Evolutionary conservation across 30 jellyfish, hydroid and myxozoan genomes (phyloP).

Genomic region (Mastigias papua): DNA sequence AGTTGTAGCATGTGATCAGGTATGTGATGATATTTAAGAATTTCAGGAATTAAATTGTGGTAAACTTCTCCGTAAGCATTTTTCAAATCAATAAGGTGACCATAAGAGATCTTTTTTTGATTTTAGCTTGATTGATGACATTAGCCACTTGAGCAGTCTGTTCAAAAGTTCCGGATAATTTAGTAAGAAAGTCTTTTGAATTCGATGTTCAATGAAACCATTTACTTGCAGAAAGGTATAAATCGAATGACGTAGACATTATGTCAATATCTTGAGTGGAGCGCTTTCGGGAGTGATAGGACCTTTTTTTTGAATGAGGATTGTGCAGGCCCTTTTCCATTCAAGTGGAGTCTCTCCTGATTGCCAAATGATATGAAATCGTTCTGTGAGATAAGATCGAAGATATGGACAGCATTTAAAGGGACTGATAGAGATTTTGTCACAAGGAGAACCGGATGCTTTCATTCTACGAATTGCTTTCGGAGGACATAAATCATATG

Average conservation of each 20-base stretch:
- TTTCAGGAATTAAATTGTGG: not conserved
- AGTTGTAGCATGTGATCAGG: not conserved
- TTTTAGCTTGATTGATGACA: not conserved
- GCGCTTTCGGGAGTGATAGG: not conserved
- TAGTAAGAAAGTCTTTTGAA: not conserved
- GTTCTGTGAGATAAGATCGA: not conserved
- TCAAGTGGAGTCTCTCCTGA: not conserved
- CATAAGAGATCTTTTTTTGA: not conserved
- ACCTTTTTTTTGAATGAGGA: slow-evolving; percentile 17
- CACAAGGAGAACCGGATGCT: not conserved
- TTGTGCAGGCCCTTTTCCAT: slow-evolving; percentile 7
- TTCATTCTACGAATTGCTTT: not conserved
- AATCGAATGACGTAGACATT: not conserved
- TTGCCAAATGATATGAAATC: not conserved
- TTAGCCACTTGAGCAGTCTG: slow-evolving; percentile 8
- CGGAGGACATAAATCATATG: not conserved
- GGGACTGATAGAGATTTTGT: not conserved
- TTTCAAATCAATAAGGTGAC: not conserved
- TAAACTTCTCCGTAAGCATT: not conserved
- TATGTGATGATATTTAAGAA: not conserved
- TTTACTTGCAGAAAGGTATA: not conserved
- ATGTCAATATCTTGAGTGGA: slow-evolving; percentile 1
- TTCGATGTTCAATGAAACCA: not conserved
- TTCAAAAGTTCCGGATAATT: not conserved
- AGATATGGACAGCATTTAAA: not conserved